These are phyloP conservation scores for Diprion similis DNA, from an alignment of 1,140 invertebrate genomes.

Conservation along the genomic window DNA sequence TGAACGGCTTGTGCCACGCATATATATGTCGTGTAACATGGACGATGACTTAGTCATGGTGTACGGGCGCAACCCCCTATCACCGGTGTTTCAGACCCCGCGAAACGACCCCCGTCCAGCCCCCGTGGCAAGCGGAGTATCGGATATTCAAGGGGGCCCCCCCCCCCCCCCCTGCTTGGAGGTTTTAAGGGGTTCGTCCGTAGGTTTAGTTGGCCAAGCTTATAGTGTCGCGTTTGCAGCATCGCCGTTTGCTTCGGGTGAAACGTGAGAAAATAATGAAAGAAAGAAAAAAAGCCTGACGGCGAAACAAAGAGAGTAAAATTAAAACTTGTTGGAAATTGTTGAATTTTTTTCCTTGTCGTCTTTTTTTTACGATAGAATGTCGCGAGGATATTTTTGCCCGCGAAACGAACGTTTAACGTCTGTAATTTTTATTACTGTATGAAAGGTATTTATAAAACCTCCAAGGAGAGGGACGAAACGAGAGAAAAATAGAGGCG, in stretches of 20 bases:
- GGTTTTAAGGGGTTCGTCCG: not conserved
- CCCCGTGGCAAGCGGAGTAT: slow-evolving; percentile 36
- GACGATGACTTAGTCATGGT: slow-evolving; percentile 43
- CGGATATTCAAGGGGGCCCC: slow-evolving; percentile 38
- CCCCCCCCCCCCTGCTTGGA: slow-evolving; percentile 30
- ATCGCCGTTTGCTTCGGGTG: slow-evolving; percentile 36
- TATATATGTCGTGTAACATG: slow-evolving; percentile 40
- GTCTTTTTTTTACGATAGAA: no score
- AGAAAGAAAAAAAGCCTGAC: not conserved
- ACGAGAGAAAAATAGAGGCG: no score
- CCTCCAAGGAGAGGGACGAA: no score
- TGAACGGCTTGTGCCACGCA: not conserved
- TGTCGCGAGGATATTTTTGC: no score
- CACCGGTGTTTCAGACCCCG: slow-evolving; percentile 20
- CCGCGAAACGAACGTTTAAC: no score
- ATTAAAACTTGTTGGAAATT: no score
- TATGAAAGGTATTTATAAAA: no score
- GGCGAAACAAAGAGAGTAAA: no score
- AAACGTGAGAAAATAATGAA: not conserved
- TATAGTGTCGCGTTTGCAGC: slow-evolving; percentile 47
- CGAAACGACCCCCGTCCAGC: slow-evolving; percentile 28
- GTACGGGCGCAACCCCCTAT: slow-evolving; percentile 33
- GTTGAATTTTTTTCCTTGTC: no score
- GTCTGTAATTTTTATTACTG: no score
- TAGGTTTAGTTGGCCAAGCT: slow-evolving; percentile 18